Base-by-base conservation (phyloP, 2,113 vertebrate genomes). In the Pseudolaguvia tuberculata region DNA sequence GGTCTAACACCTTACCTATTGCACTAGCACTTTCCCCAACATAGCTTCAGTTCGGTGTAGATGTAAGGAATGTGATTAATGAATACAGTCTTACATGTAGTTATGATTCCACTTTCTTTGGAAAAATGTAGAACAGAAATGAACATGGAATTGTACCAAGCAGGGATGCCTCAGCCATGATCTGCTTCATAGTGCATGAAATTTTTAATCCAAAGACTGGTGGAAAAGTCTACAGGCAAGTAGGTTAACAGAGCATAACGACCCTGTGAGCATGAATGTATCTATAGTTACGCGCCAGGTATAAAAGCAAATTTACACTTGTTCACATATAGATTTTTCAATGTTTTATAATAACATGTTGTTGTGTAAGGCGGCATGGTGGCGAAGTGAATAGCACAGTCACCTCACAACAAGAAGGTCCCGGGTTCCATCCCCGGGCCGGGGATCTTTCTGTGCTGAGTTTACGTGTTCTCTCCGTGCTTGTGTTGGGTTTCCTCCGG, bases 181-280 rank as follows among this genome's bases (percentile, higher is more conserved):
- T 67, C 63, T 50, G 23, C 23, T 67, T 47, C 27, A 20, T 50
- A 67, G 63, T 29, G 45, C 63, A 20, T 67, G 45, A 12, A 67
- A 67, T 25, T 50, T 67, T 67, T 29, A 50, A 67, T 67, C 45
- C 45, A 27, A 45, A 15, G 29, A 23, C 45, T 67, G 45, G 45
- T 20, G 15, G 20, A 29, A 29, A 50, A 67, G 63, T 29, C 63
- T 25, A 15, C 25, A 67, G 45, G 45, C 63, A 50, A 18, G 23
- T 50, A 48, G 45, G 63, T 50, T 67, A 67, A 50, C 63, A 67
- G 63, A 67, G 63, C 63, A 67, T 50, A 67, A 67, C 25, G 17
- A 12, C 23, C 42, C 3, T 6, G 47, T 67, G 47, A 50, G 45
- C 63, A 20, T 67, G 45, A 27, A 67, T 9, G 4, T 50, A 29